Evolutionary conservation across 2,888 invertebrate genomes (phyloP).

Genomic region (Scaptodrosophila latifasciaeformis): DNA sequence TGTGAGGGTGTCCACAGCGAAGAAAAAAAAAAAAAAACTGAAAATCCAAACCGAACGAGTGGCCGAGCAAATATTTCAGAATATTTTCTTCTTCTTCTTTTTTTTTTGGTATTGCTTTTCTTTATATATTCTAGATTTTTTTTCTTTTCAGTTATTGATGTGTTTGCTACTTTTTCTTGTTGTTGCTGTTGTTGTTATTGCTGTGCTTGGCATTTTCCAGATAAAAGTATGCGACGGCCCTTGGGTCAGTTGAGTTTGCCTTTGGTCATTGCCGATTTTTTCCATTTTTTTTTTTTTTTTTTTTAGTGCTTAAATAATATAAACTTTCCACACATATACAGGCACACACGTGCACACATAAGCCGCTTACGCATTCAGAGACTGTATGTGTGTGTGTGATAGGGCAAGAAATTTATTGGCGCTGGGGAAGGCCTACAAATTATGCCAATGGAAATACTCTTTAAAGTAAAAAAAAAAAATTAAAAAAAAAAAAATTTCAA

Average conservation of each 20-base stretch:
- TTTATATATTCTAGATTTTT: not conserved
- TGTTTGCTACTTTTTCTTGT: not conserved
- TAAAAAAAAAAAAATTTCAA: too few species aligned
- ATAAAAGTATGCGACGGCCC: constrained; percentile 33
- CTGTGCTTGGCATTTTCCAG: constrained; percentile 41
- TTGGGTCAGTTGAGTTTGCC: constrained; percentile 4
- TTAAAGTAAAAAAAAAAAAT: too few species aligned
- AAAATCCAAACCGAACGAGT: not conserved
- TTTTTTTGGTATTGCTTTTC: too few species aligned
- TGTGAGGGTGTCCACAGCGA: too few species aligned
- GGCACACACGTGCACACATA: constrained; percentile 25
- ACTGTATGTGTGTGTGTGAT: constrained; percentile 51
- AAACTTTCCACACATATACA: constrained; percentile 33
- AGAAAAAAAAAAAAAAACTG: not conserved
- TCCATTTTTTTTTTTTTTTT: constrained; percentile 13
- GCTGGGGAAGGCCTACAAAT: constrained; percentile 50
- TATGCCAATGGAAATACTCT: constrained; percentile 17
- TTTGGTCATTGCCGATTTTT: constrained; percentile 32
- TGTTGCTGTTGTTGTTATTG: constrained; percentile 43
- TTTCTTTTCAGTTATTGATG: constrained; percentile 43
- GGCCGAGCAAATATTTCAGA: not conserved
- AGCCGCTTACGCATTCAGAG: constrained; percentile 52
- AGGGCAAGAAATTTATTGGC: constrained; percentile 65
- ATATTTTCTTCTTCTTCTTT: not conserved
- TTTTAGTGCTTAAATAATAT: constrained; percentile 57